Evolutionary conservation across 2,888 invertebrate species (phyloP), one percentile per base, ranked within the genome.

Genomic region (Andrena chrysosceles): DNA sequence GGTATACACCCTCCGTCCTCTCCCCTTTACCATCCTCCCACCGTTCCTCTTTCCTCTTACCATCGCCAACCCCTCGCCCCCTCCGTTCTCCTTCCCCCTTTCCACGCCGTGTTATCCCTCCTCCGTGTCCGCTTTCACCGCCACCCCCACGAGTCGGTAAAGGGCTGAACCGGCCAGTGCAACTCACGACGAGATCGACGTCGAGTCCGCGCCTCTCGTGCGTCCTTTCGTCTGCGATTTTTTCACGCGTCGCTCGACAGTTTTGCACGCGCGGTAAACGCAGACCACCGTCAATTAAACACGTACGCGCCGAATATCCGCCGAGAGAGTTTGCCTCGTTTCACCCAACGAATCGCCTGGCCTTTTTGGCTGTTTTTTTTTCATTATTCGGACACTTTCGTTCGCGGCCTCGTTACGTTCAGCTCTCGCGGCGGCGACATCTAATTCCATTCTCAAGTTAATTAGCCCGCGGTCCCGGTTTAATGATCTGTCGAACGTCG

Each of bases 141-240:
- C 79, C 81, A 81, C 86, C 87, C 84, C 87, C 80, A 60, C 54
- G 83, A 84, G 74, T 77, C 79, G 90, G 91, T 87, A 90, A 91
- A 92, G 92, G 92, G 92, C 91, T 91, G 90, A 91, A 89, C 91
- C 92, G 91, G 87, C 89, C 92, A 92, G 92, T 92, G 90, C 90
- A 90, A 90, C 90, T 89, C 91, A 88, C 91, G 91, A 86, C 92
- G 90, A 88, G 89, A 87, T 88, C 89, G 89, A 87, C 88, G 88
- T 87, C 90, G 90, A 89, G 76, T 64, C 80, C 33, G 62, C 87
- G 86, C 87, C 84, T 59, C 80, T 68, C 81, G 29, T 72, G 60
- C 63, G 66, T 68, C 77, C 35, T 64, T 31, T 42, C 60, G 79
- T 70, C 63, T 64, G 59, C 29, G 81, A 81, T 67, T 70, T 71